Evolutionary conservation across 2,113 vertebrate species (phyloP).

Genomic region (Speoplatyrhinus poulsoni): DNA sequence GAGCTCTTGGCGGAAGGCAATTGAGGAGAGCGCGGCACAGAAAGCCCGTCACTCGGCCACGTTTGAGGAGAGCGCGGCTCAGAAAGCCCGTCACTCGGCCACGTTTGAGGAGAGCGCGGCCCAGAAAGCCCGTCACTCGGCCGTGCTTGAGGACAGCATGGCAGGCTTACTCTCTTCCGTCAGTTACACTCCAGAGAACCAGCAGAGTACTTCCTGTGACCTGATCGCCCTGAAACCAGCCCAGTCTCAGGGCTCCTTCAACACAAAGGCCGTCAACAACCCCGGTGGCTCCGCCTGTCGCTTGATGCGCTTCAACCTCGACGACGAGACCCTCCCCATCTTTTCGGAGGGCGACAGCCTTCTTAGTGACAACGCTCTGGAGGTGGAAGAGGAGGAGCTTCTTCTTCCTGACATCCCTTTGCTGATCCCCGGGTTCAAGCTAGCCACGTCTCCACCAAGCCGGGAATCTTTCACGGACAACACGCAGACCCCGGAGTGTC

Average conservation of each 20-base stretch:
- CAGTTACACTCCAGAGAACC: not conserved
- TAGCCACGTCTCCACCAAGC: not conserved
- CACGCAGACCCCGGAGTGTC: slow-evolving; percentile 12
- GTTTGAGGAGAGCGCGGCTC: slow-evolving; percentile 29
- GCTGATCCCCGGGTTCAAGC: not conserved
- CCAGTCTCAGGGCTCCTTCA: slow-evolving; percentile 59
- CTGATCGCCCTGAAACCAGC: slow-evolving; percentile 25
- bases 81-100: slow-evolving; percentile 28
- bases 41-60: slow-evolving; percentile 20
- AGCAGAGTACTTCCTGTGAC: not conserved
- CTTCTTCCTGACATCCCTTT: slow-evolving; percentile 28
- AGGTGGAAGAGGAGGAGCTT: slow-evolving; percentile 28
- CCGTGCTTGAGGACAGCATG: not conserved
- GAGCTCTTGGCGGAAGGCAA: slow-evolving; percentile 73
- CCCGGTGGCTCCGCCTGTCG: slow-evolving; percentile 51
- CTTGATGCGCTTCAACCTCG: slow-evolving; percentile 60
- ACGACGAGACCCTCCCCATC: slow-evolving; percentile 72
- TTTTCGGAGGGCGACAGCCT: slow-evolving; percentile 59
- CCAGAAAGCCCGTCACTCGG: not conserved
- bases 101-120: not conserved
- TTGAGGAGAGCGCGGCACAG: slow-evolving; percentile 64
- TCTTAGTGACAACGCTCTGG: slow-evolving; percentile 53
- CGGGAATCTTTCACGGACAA: slow-evolving; percentile 23
- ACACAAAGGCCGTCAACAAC: slow-evolving; percentile 17
- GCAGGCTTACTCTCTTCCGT: not conserved